A percentile compares a stretch with the other conserved stretches of the same genome.
These are phyloP conservation scores for Paralvinella palmiformis DNA, from an alignment of 1,140 invertebrate genomes.

Conservation along the genomic window DNA sequence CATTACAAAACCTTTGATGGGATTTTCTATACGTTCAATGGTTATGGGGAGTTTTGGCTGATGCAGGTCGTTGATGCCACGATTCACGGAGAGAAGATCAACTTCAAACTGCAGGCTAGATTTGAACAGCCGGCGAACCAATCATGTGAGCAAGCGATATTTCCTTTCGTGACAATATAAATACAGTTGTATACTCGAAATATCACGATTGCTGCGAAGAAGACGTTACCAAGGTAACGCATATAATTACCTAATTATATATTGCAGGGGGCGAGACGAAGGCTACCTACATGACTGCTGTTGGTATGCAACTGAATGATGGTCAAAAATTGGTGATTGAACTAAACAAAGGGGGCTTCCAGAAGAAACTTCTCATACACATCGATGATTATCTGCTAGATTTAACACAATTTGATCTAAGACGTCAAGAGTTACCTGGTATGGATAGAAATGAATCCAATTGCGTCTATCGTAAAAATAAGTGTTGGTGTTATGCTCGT, in stretches of 20 bases:
- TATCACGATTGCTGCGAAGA: no score
- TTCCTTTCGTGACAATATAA: background rate
- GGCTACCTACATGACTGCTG: background rate
- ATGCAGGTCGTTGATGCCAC: slow-evolving; percentile 43
- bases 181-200: no score
- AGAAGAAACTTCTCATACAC: background rate
- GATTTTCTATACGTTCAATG: slow-evolving; percentile 85
- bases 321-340: background rate
- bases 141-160: background rate
- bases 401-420: background rate
- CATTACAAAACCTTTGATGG: slow-evolving; percentile 88
- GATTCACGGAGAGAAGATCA: background rate
- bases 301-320: background rate
- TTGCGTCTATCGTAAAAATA: no score
- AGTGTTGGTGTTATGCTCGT: no score
- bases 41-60: slow-evolving; percentile 86
- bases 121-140: background rate
- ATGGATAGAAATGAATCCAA: no score
- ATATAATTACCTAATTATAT: no score
- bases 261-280: background rate
- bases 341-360: background rate
- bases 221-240: no score
- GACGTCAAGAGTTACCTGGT: background rate
- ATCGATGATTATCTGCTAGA: background rate
- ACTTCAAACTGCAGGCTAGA: background rate